phyloP scores from a whole-genome alignment of 2,888 invertebrate genomes.

The Apamea epomidion region DNA sequence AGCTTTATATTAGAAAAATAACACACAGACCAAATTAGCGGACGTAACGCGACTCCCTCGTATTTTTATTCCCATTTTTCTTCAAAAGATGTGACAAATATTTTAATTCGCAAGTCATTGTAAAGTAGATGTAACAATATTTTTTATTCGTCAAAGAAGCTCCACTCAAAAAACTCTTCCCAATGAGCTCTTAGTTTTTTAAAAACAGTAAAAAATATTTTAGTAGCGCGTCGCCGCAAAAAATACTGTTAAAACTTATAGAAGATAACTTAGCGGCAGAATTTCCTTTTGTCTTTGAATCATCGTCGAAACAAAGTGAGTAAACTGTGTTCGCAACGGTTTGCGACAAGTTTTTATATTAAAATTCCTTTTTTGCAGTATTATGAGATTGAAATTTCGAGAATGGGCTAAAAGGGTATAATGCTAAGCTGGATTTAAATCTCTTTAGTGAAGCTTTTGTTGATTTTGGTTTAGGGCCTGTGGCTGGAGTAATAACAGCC shows the following conservation, averaged over 20 bases:
- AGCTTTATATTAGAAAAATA: no score
- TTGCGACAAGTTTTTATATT: conserved; percentile 39
- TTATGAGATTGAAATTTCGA: conserved; percentile 23
- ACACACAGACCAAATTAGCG: no score
- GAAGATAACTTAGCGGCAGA: conserved; percentile 43
- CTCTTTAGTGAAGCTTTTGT: background rate
- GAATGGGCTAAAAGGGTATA: background rate
- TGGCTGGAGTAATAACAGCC: no score
- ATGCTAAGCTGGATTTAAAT: background rate
- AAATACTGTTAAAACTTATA: conserved; percentile 45
- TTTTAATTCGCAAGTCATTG: conserved; percentile 5
- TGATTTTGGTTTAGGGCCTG: no score
- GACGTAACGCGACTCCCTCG: no score
- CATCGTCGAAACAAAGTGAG: conserved; percentile 38
- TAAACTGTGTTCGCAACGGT: conserved; percentile 36
- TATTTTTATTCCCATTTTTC: background rate
- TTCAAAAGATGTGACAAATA: conserved; percentile 15
- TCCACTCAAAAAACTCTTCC: conserved; percentile 18
- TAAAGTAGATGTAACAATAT: conserved; percentile 9
- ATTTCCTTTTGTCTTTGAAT: conserved; percentile 52
- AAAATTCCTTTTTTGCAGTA: conserved; percentile 28
- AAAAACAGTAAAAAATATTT: conserved; percentile 30
- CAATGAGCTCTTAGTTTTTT: conserved; percentile 28
- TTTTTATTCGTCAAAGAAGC: conserved; percentile 11
- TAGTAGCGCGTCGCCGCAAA: conserved; percentile 28